Evolutionary conservation across 2,888 invertebrate genomes (phyloP).

Genomic region (Chymomyza procnemis): DNA sequence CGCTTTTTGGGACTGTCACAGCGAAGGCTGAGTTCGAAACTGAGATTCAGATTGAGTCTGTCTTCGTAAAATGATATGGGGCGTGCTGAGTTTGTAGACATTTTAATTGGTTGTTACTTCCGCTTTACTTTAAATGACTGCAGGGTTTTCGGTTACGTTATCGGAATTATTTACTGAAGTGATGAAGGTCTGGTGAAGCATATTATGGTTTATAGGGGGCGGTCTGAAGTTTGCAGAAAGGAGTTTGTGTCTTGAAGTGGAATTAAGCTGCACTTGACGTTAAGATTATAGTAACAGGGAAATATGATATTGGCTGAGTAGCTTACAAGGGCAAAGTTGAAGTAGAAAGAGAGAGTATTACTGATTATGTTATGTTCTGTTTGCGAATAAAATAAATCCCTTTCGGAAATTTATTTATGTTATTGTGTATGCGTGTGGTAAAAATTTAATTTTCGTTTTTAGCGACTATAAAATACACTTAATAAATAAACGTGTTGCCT

Average conservation of each 20-base stretch:
- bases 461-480: too few relatives aligned
- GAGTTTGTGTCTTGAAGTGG: background rate
- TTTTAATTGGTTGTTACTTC: background rate
- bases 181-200: background rate
- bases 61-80: background rate
- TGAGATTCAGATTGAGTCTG: background rate
- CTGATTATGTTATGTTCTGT: too few relatives aligned
- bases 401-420: too few relatives aligned
- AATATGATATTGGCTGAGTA: too few relatives aligned
- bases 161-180: background rate
- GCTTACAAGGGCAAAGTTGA: too few relatives aligned
- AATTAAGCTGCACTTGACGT: background rate
- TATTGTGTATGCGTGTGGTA: too few relatives aligned
- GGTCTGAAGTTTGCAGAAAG: background rate
- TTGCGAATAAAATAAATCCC: too few relatives aligned
- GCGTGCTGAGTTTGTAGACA: background rate
- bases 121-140: conserved; percentile 3
- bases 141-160: background rate
- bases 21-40: background rate
- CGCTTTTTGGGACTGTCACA: background rate
- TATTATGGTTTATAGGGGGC: background rate
- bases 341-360: too few relatives aligned
- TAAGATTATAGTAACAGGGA: too few relatives aligned
- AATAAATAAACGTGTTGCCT: too few relatives aligned
- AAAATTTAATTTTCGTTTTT: too few relatives aligned